Percentiles rank a stretch among this genome's conserved stretches.
Conservation (phyloP, 2,888 invertebrate species). For the Salpingus planirostris region DNA sequence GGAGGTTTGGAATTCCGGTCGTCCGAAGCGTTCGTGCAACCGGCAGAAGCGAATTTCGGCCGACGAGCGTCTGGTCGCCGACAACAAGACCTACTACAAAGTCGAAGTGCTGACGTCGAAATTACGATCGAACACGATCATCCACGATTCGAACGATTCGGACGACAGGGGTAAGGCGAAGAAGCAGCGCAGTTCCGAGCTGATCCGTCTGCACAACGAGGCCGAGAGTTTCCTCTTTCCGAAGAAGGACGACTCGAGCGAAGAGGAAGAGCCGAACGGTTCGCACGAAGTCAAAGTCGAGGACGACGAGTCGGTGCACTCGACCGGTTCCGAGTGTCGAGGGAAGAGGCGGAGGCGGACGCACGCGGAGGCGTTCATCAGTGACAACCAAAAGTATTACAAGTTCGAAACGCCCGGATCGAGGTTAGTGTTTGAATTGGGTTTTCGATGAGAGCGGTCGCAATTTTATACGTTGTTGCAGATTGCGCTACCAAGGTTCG, state of each 20-base stretch:
- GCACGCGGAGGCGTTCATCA: conserved; percentile 49
- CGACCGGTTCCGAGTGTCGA: conserved; percentile 27
- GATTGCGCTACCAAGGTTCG: conserved; percentile 39
- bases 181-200: conserved; percentile 63
- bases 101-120: conserved; percentile 64
- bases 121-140: conserved; percentile 47
- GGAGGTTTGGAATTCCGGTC: conserved; percentile 35
- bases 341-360: conserved; percentile 42
- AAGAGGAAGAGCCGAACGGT: conserved; percentile 39
- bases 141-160: conserved; percentile 23
- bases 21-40: conserved; percentile 34
- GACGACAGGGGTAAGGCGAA: conserved; percentile 58
- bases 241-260: conserved; percentile 48
- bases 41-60: conserved; percentile 37
- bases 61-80: conserved; percentile 47
- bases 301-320: conserved; percentile 33
- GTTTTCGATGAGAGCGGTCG: not conserved
- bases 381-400: conserved; percentile 53
- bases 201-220: conserved; percentile 70
- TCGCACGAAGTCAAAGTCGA: conserved; percentile 29
- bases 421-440: conserved; percentile 30
- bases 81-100: conserved; percentile 54
- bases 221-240: conserved; percentile 85
- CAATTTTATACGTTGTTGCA: conserved; percentile 29
- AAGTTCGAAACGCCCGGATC: conserved; percentile 43